Evolutionary conservation across 1,140 invertebrate species (phyloP), one percentile per base, ranked within the genome.

Genomic region (Chelonus insularis): DNA sequence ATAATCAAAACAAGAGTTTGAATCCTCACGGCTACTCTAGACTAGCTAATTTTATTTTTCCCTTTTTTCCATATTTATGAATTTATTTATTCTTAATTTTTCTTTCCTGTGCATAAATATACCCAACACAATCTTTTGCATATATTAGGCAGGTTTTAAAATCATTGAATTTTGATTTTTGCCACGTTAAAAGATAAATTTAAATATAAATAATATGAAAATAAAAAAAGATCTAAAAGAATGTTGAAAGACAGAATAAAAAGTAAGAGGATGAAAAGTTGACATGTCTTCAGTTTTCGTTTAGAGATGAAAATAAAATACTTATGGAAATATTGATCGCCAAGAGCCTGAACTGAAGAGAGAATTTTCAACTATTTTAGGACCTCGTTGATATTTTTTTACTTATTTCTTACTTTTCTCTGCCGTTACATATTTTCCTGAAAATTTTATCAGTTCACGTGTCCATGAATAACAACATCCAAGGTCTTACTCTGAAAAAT

Each of bases 391-490:
- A 36, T 18, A 25, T 20, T 45, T 9, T 50, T 14, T 36, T 59
- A 29, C 25, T 29, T 29, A 29, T 29, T 29, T 29, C 25, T 29
- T 50, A 16, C 18, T 16, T 50, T 48, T 48, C 39, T 48, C 23
- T 41, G 7, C 21, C 16, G 4, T 52, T 34, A n/a, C 43, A 25
- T 58, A 23, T 51, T 50, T 55, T 41, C 34, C 14, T 55, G 12
- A 54, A 56, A 60, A 51, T 60, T 60, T 60, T 41, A 56, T 36
- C 48, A 4, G 34, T 8, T n/a, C 18, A 56, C 54, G 54, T 41
- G 54, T 56, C 54, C 36, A 29, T 23, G 36, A 39, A 41, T 41
- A 56, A 11, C 8, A 9, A 9, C 4, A 56, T 32, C 25, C 25
- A 7, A 29, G 25, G 25, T 29, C 25, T 29, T 29, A 29, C 25